Conservation (phyloP, 2,797 vertebrate genomes). For the Coluber constrictor region DNA sequence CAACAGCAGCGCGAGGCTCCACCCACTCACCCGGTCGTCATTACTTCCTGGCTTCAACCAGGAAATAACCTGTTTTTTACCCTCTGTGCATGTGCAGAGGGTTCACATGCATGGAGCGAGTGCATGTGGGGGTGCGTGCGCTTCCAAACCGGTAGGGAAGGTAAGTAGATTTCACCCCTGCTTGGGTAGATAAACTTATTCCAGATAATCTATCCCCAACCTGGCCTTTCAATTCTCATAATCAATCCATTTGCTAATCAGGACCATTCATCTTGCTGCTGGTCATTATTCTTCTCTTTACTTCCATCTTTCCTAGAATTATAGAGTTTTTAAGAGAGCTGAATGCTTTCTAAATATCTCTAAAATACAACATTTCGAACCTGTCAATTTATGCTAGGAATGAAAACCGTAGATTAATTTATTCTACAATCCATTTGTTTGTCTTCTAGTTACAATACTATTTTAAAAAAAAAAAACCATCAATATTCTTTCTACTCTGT, state of each 20-base stretch:
- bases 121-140: too few species aligned
- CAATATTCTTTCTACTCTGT: not conserved
- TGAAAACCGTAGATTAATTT: not conserved
- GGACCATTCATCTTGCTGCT: not conserved
- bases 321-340: not conserved
- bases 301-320: not conserved
- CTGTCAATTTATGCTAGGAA: not conserved
- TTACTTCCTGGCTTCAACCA: too few species aligned
- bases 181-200: not conserved
- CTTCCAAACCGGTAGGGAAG: too few species aligned
- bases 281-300: not conserved
- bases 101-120: rapidly evolving
- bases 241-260: not conserved
- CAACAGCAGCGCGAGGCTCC: too few species aligned
- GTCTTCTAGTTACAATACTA: not conserved
- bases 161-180: too few species aligned
- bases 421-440: not conserved
- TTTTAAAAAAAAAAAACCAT: not conserved
- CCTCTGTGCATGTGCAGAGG: too few species aligned
- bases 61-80: too few species aligned
- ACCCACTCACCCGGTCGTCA: too few species aligned
- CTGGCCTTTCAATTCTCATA: not conserved
- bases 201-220: not conserved
- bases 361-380: not conserved
- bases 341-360: not conserved